phyloP scores from a whole-genome alignment of 2,888 invertebrate genomes.

The Mimachlamys varia region DNA sequence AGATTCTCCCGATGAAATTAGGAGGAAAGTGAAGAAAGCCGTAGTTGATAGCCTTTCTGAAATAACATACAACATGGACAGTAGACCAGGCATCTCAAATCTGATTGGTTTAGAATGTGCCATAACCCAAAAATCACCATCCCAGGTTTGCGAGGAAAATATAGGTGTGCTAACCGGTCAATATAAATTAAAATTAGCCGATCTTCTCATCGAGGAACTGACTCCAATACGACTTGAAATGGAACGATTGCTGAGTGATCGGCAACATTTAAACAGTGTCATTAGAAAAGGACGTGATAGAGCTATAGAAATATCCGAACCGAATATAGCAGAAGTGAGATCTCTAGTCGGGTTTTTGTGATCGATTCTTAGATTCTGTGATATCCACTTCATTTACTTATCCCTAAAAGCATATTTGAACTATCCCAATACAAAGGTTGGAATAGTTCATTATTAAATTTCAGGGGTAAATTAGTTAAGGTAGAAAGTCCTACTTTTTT shows the following conservation, averaged over 20 bases:
- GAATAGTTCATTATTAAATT: too few relatives aligned
- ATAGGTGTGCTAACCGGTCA: slow-evolving; percentile 88
- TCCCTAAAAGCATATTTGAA: too few relatives aligned
- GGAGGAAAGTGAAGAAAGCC: slow-evolving; percentile 91
- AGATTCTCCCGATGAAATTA: slow-evolving; percentile 88
- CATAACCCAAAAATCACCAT: slow-evolving; percentile 86
- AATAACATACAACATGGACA: slow-evolving; percentile 90
- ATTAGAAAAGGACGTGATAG: slow-evolving; percentile 86
- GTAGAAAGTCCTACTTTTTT: too few relatives aligned
- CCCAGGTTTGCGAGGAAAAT: slow-evolving; percentile 88
- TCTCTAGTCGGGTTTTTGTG: slow-evolving; percentile 84
- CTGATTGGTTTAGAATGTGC: slow-evolving; percentile 92
- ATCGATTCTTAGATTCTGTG: slow-evolving; percentile 73
- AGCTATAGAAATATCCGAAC: slow-evolving; percentile 86
- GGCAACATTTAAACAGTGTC: slow-evolving; percentile 85
- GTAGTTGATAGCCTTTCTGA: slow-evolving; percentile 93
- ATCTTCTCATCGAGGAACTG: slow-evolving; percentile 87
- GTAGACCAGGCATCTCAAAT: slow-evolving; percentile 94
- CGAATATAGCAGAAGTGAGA: slow-evolving; percentile 86
- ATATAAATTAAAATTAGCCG: slow-evolving; percentile 89
- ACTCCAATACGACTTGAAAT: slow-evolving; percentile 87
- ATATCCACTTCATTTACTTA: too few relatives aligned
- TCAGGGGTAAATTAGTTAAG: too few relatives aligned
- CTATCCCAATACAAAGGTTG: too few relatives aligned
- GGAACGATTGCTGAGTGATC: slow-evolving; percentile 84